Percentiles rank a stretch among this genome's conserved stretches.
These are phyloP conservation scores for Sebastes dallii DNA, from an alignment of 2,797 vertebrate species.

Conservation along the genomic window DNA sequence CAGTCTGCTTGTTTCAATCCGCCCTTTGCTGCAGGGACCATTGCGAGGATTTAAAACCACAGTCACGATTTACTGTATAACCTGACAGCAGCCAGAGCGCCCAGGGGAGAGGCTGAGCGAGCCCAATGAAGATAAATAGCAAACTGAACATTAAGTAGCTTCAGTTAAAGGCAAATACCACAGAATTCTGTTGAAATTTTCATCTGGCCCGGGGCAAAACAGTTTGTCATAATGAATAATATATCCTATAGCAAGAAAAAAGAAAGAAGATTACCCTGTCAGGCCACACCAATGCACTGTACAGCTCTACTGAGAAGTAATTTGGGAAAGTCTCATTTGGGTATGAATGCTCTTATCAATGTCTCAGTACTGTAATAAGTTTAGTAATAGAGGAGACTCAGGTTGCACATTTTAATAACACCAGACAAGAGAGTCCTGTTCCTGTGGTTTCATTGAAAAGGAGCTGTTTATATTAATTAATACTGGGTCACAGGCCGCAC, in stretches of 20 bases:
- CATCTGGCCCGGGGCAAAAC: background rate
- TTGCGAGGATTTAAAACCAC: conserved; percentile 55
- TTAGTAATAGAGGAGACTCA: background rate
- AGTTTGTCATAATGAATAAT: conserved; percentile 47
- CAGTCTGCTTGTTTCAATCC: conserved; percentile 24
- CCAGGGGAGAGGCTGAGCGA: conserved; percentile 45
- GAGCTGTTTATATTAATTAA: background rate
- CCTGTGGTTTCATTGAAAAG: background rate
- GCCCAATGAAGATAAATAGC: conserved; percentile 61
- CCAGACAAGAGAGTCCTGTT: background rate
- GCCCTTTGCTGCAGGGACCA: conserved; percentile 36
- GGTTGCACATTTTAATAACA: conserved; percentile 23
- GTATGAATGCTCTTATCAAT: conserved; percentile 12
- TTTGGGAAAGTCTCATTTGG: conserved; percentile 13
- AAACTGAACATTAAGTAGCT: conserved; percentile 41
- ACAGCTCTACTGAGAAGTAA: conserved; percentile 4
- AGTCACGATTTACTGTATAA: conserved; percentile 61
- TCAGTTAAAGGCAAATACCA: conserved; percentile 46
- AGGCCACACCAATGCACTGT: background rate
- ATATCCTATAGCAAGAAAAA: conserved; percentile 2
- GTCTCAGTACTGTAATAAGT: conserved; percentile 16
- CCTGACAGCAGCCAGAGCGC: conserved; percentile 47
- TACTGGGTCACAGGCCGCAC: background rate
- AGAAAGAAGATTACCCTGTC: conserved; percentile 17
- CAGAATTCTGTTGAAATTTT: conserved; percentile 28